These are phyloP conservation scores for Drosophila guanche DNA, from an alignment of 1,140 invertebrate species.

Conservation along the genomic window DNA sequence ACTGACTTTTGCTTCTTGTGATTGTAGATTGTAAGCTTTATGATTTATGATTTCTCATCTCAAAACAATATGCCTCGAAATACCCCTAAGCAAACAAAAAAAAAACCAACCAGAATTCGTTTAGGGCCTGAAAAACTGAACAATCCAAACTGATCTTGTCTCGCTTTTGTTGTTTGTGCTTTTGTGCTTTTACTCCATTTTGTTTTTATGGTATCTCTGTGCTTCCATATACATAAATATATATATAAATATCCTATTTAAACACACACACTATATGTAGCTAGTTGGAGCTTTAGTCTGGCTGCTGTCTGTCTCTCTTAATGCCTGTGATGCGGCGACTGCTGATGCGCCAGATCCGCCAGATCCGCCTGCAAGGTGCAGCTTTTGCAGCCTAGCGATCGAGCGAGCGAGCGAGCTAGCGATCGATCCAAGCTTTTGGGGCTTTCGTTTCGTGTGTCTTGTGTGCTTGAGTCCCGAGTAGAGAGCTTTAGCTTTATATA, in stretches of 20 bases:
- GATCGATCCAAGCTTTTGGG: too few relatives aligned
- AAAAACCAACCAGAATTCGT: slow-evolving; percentile 6
- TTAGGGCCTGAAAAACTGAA: slow-evolving; percentile 27
- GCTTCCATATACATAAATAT: slow-evolving; percentile 46
- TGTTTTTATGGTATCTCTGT: slow-evolving; percentile 62
- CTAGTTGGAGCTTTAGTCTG: slow-evolving; percentile 35
- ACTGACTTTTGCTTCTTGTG: slow-evolving; percentile 65
- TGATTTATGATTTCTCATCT: slow-evolving; percentile 44
- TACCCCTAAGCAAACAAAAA: not conserved
- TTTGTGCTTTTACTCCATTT: slow-evolving; percentile 61
- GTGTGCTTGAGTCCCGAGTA: slow-evolving; percentile 43
- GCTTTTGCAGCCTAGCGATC: too few relatives aligned
- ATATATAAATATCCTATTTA: slow-evolving; percentile 23
- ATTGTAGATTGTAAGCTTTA: slow-evolving; percentile 71
- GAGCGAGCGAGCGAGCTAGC: too few relatives aligned
- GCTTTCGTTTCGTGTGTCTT: slow-evolving; percentile 39
- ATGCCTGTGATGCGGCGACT: slow-evolving; percentile 5
- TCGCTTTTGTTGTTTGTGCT: slow-evolving; percentile 75
- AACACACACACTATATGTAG: slow-evolving; percentile 37
- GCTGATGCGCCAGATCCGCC: too few relatives aligned
- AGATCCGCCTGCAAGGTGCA: too few relatives aligned
- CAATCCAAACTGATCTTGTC: slow-evolving; percentile 59
- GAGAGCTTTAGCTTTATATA: slow-evolving; percentile 40
- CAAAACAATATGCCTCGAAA: not conserved
- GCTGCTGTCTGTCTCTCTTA: slow-evolving; percentile 50